Conservation (phyloP, 1,140 invertebrate genomes). For the Solenopsis invicta region DNA sequence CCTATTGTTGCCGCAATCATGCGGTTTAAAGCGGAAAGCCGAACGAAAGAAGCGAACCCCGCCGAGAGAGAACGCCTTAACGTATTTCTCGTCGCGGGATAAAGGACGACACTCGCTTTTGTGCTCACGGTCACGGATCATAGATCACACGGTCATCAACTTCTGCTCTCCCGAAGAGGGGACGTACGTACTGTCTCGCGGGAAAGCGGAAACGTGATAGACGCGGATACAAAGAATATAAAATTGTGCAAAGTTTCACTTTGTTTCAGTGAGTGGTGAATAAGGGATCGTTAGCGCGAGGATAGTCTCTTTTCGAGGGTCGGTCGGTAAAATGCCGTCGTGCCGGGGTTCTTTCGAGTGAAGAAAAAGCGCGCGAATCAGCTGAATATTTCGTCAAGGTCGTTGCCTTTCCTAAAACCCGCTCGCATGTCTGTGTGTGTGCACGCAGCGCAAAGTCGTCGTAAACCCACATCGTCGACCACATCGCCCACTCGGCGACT, state of each 20-base stretch:
- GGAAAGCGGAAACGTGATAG: not conserved
- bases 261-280: conserved; percentile 10
- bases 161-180: conserved; percentile 4
- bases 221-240: not conserved
- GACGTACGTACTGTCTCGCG: not conserved
- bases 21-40: conserved; percentile 27
- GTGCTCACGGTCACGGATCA: not conserved
- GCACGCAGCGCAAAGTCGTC: conserved; percentile 68
- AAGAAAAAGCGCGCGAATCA: conserved; percentile 20
- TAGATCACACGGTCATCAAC: conserved; percentile 55
- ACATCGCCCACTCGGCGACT: conserved; percentile 61
- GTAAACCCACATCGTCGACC: conserved; percentile 71
- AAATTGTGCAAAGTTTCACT: conserved; percentile 4
- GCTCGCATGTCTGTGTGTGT: conserved; percentile 30
- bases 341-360: not conserved
- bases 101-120: conserved; percentile 25
- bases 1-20: conserved; percentile 48
- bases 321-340: not conserved
- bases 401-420: conserved; percentile 66
- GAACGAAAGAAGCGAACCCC: not conserved
- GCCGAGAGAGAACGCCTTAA: conserved; percentile 31
- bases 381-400: conserved; percentile 74
- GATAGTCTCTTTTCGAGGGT: not conserved
- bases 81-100: not conserved
- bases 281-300: conserved; percentile 38